Evolutionary conservation across 2,797 vertebrate species (phyloP).

Genomic region (Sebastes hubbsi): DNA sequence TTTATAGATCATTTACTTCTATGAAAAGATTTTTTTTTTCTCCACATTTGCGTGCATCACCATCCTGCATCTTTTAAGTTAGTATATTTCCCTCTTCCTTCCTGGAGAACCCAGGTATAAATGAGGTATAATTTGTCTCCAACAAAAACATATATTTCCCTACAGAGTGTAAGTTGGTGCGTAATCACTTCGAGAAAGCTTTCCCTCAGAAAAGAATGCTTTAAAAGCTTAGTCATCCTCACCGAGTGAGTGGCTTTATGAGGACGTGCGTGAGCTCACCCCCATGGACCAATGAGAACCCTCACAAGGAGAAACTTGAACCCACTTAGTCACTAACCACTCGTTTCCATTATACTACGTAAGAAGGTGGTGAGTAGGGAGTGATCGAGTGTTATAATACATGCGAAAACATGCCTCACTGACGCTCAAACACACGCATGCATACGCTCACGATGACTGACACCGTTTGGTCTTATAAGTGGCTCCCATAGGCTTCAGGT

Average conservation of each 20-base stretch:
- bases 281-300: slow-evolving; percentile 23
- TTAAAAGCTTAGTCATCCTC: neutral
- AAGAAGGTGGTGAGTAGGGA: neutral
- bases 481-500: slow-evolving; percentile 32
- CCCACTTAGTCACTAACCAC: slow-evolving; percentile 12
- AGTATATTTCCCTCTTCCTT: neutral
- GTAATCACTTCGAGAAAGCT: slow-evolving; percentile 8
- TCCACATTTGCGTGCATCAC: neutral
- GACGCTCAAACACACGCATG: neutral
- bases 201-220: neutral
- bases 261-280: neutral
- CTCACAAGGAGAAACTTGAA: neutral
- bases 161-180: neutral
- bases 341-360: neutral
- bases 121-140: slow-evolving; percentile 2
- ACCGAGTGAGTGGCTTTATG: neutral
- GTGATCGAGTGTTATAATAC: neutral
- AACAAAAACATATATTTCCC: slow-evolving; percentile 18
- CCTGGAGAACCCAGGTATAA: neutral
- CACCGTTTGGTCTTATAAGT: slow-evolving; percentile 42
- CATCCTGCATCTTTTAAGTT: neutral
- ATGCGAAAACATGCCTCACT: neutral
- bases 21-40: neutral
- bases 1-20: slow-evolving; percentile 16
- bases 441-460: slow-evolving; percentile 20